Conservation (phyloP, 2,797 vertebrate species). For the Poecilia picta region DNA sequence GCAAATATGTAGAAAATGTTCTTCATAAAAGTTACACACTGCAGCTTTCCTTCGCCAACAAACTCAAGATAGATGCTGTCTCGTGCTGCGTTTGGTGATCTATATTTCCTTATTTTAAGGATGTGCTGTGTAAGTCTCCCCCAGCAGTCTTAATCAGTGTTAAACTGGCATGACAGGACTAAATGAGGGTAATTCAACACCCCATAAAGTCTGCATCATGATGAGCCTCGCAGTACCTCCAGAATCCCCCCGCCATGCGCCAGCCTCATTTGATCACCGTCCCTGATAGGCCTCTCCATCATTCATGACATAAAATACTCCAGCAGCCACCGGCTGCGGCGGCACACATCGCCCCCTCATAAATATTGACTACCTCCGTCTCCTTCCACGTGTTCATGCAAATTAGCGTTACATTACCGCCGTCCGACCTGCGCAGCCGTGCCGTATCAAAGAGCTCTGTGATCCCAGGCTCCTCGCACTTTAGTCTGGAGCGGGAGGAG, state of each 20-base stretch:
- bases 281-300: slow-evolving; percentile 72
- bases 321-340: slow-evolving; percentile 51
- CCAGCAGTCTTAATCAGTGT: slow-evolving; percentile 42
- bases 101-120: slow-evolving; percentile 21
- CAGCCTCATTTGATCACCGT: slow-evolving; percentile 49
- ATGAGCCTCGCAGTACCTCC: slow-evolving; percentile 40
- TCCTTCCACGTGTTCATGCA: slow-evolving; percentile 59
- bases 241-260: slow-evolving; percentile 25
- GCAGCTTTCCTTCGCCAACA: not conserved
- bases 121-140: slow-evolving; percentile 1
- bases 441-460: slow-evolving; percentile 74
- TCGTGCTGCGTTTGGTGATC: not conserved
- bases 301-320: slow-evolving; percentile 68
- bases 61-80: not conserved
- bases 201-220: slow-evolving; percentile 49
- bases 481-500: slow-evolving; percentile 60
- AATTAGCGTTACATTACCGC: slow-evolving; percentile 79
- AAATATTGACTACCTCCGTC: slow-evolving; percentile 71
- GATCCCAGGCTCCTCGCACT: slow-evolving; percentile 65
- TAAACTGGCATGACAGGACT: slow-evolving; percentile 53
- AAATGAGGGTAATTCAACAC: slow-evolving; percentile 65
- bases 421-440: slow-evolving; percentile 52
- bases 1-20: too few relatives aligned
- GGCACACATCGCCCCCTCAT: slow-evolving; percentile 70
- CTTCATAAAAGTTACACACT: too few relatives aligned